Evolutionary conservation across 2,888 invertebrate species (phyloP).

Genomic region (Drosophila kambysellisi): DNA sequence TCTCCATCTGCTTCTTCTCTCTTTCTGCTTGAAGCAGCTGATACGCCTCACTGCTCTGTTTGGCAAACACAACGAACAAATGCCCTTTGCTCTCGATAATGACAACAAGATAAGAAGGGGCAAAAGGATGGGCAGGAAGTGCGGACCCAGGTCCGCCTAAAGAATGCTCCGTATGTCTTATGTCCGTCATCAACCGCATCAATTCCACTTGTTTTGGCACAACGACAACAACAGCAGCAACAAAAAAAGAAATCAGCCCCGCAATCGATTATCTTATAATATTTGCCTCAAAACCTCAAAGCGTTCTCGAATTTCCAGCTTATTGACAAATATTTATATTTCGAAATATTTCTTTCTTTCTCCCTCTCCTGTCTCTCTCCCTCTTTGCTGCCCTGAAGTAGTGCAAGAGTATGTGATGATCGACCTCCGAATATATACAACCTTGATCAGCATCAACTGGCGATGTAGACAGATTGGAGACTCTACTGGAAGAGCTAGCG

Average conservation of each 20-base stretch:
- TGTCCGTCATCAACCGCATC: constrained; percentile 32
- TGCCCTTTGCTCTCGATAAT: constrained; percentile 47
- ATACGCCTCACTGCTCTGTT: constrained; percentile 65
- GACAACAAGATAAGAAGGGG: constrained; percentile 40
- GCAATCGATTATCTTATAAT: constrained; percentile 67
- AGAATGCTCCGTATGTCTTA: constrained; percentile 4
- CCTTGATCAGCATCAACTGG: not conserved
- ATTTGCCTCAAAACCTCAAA: constrained; percentile 27
- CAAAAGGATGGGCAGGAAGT: constrained; percentile 52
- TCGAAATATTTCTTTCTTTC: not conserved
- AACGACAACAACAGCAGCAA: constrained; percentile 50
- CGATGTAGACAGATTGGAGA: too few species aligned
- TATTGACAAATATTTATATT: constrained; percentile 54
- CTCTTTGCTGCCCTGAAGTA: not conserved
- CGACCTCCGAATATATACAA: not conserved
- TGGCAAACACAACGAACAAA: constrained; percentile 53
- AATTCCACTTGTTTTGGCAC: constrained; percentile 75
- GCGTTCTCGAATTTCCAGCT: constrained; percentile 60
- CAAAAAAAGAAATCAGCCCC: constrained; percentile 29
- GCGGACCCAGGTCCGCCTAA: constrained; percentile 26
- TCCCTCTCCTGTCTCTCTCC: not conserved
- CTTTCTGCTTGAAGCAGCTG: constrained; percentile 20
- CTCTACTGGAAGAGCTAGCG: not conserved
- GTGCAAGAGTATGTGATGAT: not conserved
- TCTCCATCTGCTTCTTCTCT: constrained; percentile 1